These are phyloP conservation scores for Drosophila takahashii DNA, from an alignment of 1,140 invertebrate species.

Conservation along the genomic window DNA sequence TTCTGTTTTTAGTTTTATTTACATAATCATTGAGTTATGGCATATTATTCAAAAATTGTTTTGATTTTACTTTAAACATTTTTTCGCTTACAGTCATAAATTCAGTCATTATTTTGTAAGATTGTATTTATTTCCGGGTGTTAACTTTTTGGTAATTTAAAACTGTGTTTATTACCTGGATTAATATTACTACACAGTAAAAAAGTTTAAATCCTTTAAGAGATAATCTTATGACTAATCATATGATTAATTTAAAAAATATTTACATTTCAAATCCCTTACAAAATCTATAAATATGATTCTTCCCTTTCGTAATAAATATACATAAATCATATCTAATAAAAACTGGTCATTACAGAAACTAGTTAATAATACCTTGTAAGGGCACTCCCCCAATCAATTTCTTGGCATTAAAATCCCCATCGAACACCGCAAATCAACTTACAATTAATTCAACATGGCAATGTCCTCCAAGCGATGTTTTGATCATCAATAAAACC, in stretches of 20 bases:
- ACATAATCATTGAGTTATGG: background rate
- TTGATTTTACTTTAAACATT: background rate
- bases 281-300: too few species aligned
- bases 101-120: background rate
- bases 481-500: conserved; percentile 62
- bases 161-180: background rate
- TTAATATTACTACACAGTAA: background rate
- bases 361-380: conserved; percentile 25
- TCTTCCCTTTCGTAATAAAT: too few species aligned
- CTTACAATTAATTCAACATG: conserved; percentile 25
- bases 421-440: conserved; percentile 34
- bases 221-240: too few species aligned
- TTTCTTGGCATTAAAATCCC: conserved; percentile 12
- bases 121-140: background rate
- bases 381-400: conserved; percentile 25
- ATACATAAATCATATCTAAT: conserved; percentile 16
- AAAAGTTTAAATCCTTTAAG: background rate
- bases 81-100: background rate
- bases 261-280: background rate
- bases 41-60: background rate
- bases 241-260: background rate
- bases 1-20: background rate
- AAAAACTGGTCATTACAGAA: background rate
- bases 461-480: conserved; percentile 49
- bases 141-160: background rate